Evolutionary conservation across 2,113 vertebrate species (phyloP), one percentile per base, ranked within the genome.

Genomic region (Meriones unguiculatus): DNA sequence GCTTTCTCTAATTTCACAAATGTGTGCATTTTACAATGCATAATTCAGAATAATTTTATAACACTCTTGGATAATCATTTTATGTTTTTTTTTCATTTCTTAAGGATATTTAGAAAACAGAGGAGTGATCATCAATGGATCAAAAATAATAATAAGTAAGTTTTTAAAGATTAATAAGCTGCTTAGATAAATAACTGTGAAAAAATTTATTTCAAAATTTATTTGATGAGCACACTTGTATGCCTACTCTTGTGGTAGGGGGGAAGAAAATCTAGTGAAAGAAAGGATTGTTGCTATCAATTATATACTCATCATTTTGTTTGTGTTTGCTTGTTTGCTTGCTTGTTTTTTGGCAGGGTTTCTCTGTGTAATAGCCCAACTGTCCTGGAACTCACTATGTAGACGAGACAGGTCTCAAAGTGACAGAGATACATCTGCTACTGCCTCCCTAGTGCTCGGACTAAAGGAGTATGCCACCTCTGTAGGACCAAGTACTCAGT

Each of bases 191-290:
- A 32, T 64, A 57, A 38, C 5, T 2, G 88, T 7, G 69, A 20
- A 91, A 91, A 1, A 20, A 7, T 57, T 87, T 62, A 88, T 82
- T 95, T 94, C 11, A 94, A 96, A 88, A 81, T 1, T 18, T 70
- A 54, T 62, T 80, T 95, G 46, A 38, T 20, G 14, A 86, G 4
- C 18, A 41, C 1, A 38, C 22, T 2, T 72, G 1, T 62, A 1
- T 35, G 13, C 9, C 5, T 11, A 14, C 32, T 11, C 64, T 77
- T 28, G 0, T 65, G 1, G 30, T 35, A 64, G 25, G 38, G 50
- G 25, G 11, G 17, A 11, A 91, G 32, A 52, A 52, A 72, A 59
- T 52, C 75, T 25, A 20, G 35, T 8, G 8, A 70, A n/a, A 92
- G 22, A 70, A 1, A 89, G 25, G 94, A 54, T 76, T 12, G 72